phyloP scores from a whole-genome alignment of 2,797 vertebrate genomes.

The Muscicapa striata region DNA sequence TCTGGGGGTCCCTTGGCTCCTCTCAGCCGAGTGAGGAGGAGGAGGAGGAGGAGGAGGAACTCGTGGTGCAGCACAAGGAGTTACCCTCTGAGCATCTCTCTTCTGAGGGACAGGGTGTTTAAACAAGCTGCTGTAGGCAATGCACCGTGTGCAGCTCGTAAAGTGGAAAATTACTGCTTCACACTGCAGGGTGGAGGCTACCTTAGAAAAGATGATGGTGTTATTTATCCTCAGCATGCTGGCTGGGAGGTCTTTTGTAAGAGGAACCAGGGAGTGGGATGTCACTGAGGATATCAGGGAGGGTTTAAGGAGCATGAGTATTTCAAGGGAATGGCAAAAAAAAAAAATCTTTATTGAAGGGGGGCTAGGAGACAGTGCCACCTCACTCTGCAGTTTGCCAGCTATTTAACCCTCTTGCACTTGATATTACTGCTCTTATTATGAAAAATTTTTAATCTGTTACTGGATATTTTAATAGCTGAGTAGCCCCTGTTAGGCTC shows the following conservation, averaged over 20 bases:
- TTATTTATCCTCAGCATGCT: neutral
- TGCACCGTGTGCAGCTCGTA: neutral
- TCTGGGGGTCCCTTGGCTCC: neutral
- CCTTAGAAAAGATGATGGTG: neutral
- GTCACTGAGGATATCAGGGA: neutral
- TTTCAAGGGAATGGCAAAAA: neutral
- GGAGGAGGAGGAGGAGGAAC: neutral
- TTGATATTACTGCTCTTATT: neutral
- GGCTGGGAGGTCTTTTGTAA: neutral
- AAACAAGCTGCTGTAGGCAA: neutral
- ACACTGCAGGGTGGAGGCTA: neutral
- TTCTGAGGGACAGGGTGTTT: neutral
- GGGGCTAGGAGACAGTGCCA: neutral
- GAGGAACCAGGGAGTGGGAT: neutral
- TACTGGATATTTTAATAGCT: neutral
- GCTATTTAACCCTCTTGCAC: neutral
- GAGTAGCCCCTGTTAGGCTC: neutral
- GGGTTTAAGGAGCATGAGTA: neutral
- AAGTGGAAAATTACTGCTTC: slow-evolving; percentile 38
- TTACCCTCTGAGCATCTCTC: neutral
- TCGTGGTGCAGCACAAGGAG: neutral
- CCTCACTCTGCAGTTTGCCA: neutral
- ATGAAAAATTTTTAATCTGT: neutral
- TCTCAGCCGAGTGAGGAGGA: rapidly evolving
- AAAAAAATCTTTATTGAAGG: neutral